phyloP scores from a whole-genome alignment of 2,888 invertebrate genomes.

The Lamproptera curius region DNA sequence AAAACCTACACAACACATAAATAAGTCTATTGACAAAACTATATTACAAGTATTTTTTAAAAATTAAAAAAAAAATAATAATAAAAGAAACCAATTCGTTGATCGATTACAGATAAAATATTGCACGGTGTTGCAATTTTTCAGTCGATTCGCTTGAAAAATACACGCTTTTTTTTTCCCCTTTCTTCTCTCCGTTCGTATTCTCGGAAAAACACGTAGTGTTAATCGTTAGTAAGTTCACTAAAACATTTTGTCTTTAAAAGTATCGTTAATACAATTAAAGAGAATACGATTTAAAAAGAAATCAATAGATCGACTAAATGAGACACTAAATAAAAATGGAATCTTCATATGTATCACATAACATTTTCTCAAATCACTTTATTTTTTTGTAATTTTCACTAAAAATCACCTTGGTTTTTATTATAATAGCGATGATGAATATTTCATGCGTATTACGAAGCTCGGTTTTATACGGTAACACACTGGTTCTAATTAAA shows the following conservation, averaged over 20 bases:
- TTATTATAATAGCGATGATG: too few species aligned
- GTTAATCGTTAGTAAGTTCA: not conserved
- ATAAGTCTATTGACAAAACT: conserved; percentile 36
- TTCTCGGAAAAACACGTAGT: not conserved
- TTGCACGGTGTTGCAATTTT: conserved; percentile 56
- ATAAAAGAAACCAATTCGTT: conserved; percentile 24
- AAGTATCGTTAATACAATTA: not conserved
- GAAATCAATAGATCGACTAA: conserved; percentile 34
- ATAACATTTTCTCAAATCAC: conserved; percentile 37
- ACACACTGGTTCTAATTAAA: too few species aligned
- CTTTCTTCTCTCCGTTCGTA: too few species aligned
- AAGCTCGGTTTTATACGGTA: too few species aligned
- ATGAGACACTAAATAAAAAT: conserved; percentile 60
- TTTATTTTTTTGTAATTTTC: too few species aligned
- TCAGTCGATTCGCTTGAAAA: not conserved
- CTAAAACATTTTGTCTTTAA: not conserved
- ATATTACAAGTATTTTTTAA: conserved; percentile 39
- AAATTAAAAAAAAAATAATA: conserved; percentile 36
- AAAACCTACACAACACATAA: conserved; percentile 25
- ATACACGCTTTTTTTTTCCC: too few species aligned
- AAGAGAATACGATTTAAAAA: not conserved
- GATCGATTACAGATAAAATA: conserved; percentile 46
- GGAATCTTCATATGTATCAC: conserved; percentile 67
- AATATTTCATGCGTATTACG: too few species aligned
- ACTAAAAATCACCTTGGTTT: too few species aligned